Conservation (phyloP, 2,113 vertebrate genomes). For the Phylloscopus whistleri region DNA sequence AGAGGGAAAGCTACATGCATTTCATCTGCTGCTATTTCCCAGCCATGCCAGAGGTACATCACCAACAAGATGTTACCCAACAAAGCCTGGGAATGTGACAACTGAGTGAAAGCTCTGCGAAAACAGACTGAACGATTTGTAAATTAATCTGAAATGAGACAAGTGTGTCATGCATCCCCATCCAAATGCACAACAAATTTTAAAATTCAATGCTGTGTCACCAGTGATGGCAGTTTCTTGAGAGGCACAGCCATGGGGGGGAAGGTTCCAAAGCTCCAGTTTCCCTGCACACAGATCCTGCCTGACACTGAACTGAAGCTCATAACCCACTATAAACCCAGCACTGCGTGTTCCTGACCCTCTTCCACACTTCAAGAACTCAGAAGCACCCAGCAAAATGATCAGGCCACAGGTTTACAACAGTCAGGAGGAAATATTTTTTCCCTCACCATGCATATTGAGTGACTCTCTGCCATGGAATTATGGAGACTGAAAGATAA, state of each 20-base stretch:
- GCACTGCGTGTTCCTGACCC: not conserved
- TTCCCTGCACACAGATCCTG: not conserved
- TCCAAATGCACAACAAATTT: not conserved
- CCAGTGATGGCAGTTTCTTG: not conserved
- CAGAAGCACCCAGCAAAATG: not conserved
- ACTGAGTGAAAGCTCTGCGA: not conserved
- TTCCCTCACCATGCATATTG: not conserved
- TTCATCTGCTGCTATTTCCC: not conserved
- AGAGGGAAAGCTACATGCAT: not conserved
- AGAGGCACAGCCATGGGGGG: accelerated
- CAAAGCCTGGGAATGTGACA: conserved; percentile 1
- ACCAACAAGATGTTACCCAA: conserved; percentile 11
- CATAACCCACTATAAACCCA: not conserved
- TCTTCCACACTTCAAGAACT: not conserved
- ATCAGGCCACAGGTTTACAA: not conserved
- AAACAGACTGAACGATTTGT: conserved; percentile 18
- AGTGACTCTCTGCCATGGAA: not conserved
- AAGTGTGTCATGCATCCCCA: not conserved
- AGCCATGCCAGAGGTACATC: not conserved
- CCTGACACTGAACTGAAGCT: not conserved
- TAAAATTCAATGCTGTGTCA: not conserved
- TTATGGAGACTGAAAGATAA: not conserved
- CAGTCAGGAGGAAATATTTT: not conserved
- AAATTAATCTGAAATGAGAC: conserved; percentile 30
- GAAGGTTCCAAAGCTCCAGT: not conserved